Conservation (phyloP, 2,113 vertebrate genomes). For the Psilopsiagon aymara region DNA sequence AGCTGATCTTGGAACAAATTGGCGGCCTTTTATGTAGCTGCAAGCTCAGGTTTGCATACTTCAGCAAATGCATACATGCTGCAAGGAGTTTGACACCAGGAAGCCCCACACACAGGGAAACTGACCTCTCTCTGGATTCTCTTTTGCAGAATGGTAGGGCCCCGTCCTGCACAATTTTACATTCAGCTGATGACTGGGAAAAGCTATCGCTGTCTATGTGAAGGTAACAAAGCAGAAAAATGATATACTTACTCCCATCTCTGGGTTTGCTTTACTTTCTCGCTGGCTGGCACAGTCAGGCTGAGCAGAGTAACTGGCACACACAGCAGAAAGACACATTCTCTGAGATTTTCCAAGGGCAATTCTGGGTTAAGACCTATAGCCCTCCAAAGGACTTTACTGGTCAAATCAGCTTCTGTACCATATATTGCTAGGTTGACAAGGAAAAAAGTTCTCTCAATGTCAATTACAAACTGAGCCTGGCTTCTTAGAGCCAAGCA, state of each 20-base stretch:
- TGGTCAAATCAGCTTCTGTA: neutral
- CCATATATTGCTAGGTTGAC: neutral
- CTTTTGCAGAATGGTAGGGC: neutral
- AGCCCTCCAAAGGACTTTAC: neutral
- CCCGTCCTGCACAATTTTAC: neutral
- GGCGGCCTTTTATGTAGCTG: conserved; percentile 19
- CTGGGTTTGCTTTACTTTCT: neutral
- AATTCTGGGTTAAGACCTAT: neutral
- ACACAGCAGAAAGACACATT: neutral
- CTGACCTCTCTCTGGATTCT: neutral
- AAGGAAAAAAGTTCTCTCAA: neutral
- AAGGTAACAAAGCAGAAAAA: neutral
- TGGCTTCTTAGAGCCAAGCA: neutral
- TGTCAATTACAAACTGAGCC: neutral
- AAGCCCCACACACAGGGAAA: neutral
- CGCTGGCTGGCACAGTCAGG: neutral
- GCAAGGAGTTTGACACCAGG: neutral
- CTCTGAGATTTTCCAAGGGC: neutral
- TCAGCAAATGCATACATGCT: neutral
- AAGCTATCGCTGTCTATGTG: neutral
- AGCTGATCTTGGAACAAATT: conserved; percentile 16
- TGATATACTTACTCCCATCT: neutral
- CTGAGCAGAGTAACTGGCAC: neutral
- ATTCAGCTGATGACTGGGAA: neutral
- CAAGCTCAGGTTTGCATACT: neutral